A percentile compares a stretch with the other conserved stretches of the same genome.
Conservation (phyloP, 1,140 invertebrate species). For the Drosophila lacertosa region DNA sequence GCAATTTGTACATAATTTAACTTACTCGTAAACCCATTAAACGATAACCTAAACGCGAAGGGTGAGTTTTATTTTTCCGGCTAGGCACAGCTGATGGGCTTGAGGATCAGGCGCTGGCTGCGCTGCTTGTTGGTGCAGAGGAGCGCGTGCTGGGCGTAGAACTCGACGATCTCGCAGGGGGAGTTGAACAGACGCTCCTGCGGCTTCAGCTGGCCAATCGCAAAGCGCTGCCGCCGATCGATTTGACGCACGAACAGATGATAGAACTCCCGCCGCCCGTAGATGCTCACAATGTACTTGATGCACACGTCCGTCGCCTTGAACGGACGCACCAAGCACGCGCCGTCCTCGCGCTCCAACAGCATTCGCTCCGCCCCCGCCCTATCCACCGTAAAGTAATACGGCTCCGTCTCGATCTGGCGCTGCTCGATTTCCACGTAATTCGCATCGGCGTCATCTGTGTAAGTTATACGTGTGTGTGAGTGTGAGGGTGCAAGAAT, state of each 20-base stretch:
- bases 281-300: constrained; percentile 79
- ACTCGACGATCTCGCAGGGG: constrained; percentile 74
- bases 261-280: constrained; percentile 66
- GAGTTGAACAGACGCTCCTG: constrained; percentile 64
- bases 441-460: constrained; percentile 69
- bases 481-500: neutral
- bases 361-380: constrained; percentile 67
- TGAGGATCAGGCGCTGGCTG: constrained; percentile 61
- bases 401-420: constrained; percentile 71
- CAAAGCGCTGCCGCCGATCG: constrained; percentile 58
- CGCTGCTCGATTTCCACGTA: constrained; percentile 70
- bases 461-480: neutral
- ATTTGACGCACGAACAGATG: constrained; percentile 76
- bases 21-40: constrained; percentile 55
- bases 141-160: constrained; percentile 63
- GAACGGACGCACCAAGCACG: constrained; percentile 78
- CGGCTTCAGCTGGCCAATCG: constrained; percentile 68
- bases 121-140: constrained; percentile 73
- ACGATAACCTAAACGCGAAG: constrained; percentile 44
- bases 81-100: constrained; percentile 64
- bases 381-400: constrained; percentile 78
- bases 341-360: constrained; percentile 61
- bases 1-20: constrained; percentile 69
- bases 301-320: constrained; percentile 74
- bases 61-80: no score